These are phyloP conservation scores for Thalassaphorura encarpata DNA, from an alignment of 1,140 invertebrate genomes.

Conservation along the genomic window DNA sequence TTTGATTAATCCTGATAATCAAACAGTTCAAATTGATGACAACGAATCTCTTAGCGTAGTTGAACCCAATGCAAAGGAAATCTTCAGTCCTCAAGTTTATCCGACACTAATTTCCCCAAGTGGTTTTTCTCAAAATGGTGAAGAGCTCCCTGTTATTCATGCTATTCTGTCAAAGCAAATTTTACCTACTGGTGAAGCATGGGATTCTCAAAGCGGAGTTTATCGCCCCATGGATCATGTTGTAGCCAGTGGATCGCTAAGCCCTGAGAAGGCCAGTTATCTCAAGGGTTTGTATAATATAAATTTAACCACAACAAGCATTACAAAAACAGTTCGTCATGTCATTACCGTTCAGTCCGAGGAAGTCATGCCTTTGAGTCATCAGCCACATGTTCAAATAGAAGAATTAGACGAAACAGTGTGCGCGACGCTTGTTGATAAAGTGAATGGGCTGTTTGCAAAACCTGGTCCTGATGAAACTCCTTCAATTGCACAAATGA, in stretches of 20 bases:
- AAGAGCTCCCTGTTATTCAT: conserved; percentile 70
- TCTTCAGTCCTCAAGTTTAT: conserved; percentile 24
- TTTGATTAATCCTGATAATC: conserved; percentile 10
- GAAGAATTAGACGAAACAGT: conserved; percentile 59
- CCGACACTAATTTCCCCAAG: conserved; percentile 12
- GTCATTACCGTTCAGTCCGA: conserved; percentile 56
- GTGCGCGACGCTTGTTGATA: conserved; percentile 66
- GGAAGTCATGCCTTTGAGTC: conserved; percentile 42
- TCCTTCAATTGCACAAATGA: conserved; percentile 69
- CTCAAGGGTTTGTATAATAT: conserved; percentile 72
- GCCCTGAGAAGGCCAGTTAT: conserved; percentile 70
- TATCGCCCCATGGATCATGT: conserved; percentile 73
- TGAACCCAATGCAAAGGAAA: conserved; percentile 33
- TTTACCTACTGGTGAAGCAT: conserved; percentile 73
- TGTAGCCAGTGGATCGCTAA: conserved; percentile 70
- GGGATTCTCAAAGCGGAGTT: conserved; percentile 63
- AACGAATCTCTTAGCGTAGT: conserved; percentile 19
- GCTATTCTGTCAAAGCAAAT: conserved; percentile 71
- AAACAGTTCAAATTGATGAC: conserved; percentile 3
- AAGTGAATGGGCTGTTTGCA: conserved; percentile 61
- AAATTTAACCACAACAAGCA: conserved; percentile 70
- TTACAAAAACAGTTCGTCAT: conserved; percentile 68
- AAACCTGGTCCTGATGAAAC: conserved; percentile 63
- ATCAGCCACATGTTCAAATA: not conserved
- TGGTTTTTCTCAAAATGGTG: conserved; percentile 20